Base-by-base conservation (phyloP, 2,888 invertebrate genomes). In the Pimpla rufipes region DNA sequence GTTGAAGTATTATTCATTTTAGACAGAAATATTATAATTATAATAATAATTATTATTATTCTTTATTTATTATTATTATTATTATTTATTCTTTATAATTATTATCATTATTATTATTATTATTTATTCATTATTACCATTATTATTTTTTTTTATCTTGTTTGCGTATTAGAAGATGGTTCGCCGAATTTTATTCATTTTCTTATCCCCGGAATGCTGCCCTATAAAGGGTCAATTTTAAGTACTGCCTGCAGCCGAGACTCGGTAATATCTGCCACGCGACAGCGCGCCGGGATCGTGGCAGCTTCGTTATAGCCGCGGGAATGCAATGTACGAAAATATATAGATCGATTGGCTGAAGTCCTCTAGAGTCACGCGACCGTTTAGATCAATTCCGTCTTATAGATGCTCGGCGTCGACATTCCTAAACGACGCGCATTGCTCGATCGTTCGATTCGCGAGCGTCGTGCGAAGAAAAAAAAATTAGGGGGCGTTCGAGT, bases 301-400 rank as follows among this genome's bases (percentile, higher is more conserved):
- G 23, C 18, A 50, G 1, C 50, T 55, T 55, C n/a, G 1, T n/a
- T 42, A 23, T 21, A 70, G 23, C n/a, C 13, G 13, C 0, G 18
- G 21, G 8, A 52, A 52, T 52, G 52, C 52, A 21, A 52, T 21
- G 52, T 52, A 52, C 5, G 29, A 8, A 52, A 21, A 75, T 52
- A 71, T 23, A 55, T 13, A 55, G 57, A 81, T 78, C 77, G 81
- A 78, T 73, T 73, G 55, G 68, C 57, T 47, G 37, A 37, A 50
- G 35, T 73, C 52, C 13, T 59, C 73, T 40, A n/a, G 16, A 29
- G 81, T 78, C 73, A 81, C 71, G 81, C 77, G 77, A 77, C 67
- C 68, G 59, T 81, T 77, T 78, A 73, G 62, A 78, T 81, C 35
- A 67, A 74, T 59, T 67, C 40, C 55, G 42, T 47, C 18, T 13